Percentiles rank a stretch among this genome's conserved stretches.
Conservation (phyloP, 2,113 vertebrate species). For the Neomonachus schauinslandi region DNA sequence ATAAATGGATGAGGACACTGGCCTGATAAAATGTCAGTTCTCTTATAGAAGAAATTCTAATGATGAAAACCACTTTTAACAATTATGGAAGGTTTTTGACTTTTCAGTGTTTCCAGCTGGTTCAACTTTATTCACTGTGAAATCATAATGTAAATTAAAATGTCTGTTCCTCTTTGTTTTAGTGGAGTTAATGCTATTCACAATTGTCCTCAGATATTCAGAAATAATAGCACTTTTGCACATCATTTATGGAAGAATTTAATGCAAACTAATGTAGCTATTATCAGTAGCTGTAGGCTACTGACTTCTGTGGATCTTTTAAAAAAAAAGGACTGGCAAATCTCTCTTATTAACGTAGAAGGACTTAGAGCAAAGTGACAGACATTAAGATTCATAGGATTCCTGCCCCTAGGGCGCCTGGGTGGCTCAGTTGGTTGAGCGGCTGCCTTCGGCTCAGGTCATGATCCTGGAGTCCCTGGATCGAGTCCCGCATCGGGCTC, state of each 20-base stretch:
- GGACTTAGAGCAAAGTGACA: neutral
- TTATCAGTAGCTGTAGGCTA: constrained; percentile 53
- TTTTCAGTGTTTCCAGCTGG: constrained; percentile 55
- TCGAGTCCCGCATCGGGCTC: too few relatives aligned
- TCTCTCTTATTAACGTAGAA: neutral
- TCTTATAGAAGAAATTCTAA: neutral
- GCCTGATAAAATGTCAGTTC: neutral
- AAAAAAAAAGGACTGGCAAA: neutral
- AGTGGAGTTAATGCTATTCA: constrained; percentile 58
- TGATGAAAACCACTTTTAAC: constrained; percentile 2
- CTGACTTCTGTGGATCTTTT: neutral
- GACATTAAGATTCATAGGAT: neutral
- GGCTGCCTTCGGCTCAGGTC: too few relatives aligned
- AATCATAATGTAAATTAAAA: constrained; percentile 66
- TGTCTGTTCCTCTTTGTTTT: constrained; percentile 63
- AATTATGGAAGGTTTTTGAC: constrained; percentile 32
- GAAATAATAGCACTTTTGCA: constrained; percentile 52
- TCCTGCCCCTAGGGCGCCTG: neutral
- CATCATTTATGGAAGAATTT: constrained; percentile 50
- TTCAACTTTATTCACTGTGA: constrained; percentile 69
- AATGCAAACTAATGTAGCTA: constrained; percentile 24
- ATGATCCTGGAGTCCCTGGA: too few relatives aligned
- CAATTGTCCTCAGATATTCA: constrained; percentile 41
- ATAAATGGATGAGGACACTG: neutral
- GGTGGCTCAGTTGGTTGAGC: too few relatives aligned